These are phyloP conservation scores for Arge pagana DNA, from an alignment of 2,888 invertebrate species.

Conservation along the genomic window DNA sequence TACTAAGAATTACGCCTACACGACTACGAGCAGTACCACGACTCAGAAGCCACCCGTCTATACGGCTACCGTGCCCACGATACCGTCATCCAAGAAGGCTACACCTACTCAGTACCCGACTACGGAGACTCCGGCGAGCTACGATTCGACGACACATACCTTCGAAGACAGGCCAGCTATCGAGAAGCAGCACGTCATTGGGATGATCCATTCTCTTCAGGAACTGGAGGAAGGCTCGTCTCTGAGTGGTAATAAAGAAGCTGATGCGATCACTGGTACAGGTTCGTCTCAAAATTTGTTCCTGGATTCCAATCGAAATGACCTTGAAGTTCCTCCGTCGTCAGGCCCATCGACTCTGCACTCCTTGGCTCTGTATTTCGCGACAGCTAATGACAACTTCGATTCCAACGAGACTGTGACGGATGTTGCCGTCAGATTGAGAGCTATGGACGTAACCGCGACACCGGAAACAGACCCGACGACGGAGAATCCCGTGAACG, in stretches of 20 bases:
- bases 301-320: constrained; percentile 65
- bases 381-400: constrained; percentile 68
- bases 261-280: constrained; percentile 59
- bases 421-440: constrained; percentile 25
- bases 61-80: constrained; percentile 48
- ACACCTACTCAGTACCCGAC: constrained; percentile 22
- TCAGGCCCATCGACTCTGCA: constrained; percentile 78
- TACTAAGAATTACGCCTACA: constrained; percentile 49
- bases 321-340: constrained; percentile 73
- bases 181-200: constrained; percentile 71
- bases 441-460: constrained; percentile 31
- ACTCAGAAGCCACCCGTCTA: constrained; percentile 41
- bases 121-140: constrained; percentile 30
- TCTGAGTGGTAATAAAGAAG: too few species aligned
- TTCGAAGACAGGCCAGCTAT: constrained; percentile 42
- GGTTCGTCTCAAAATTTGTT: constrained; percentile 60
- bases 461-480: constrained; percentile 9
- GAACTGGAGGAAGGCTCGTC: too few species aligned
- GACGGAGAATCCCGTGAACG: constrained; percentile 37
- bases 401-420: constrained; percentile 55
- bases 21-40: constrained; percentile 35
- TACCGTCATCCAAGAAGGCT: not conserved
- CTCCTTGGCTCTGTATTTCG: constrained; percentile 80
- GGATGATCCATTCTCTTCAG: constrained; percentile 71
- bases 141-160: constrained; percentile 24